A percentile compares a stretch with the other conserved stretches of the same genome.
Conservation (phyloP, 1,140 invertebrate genomes). For the Melanaphis sacchari region DNA sequence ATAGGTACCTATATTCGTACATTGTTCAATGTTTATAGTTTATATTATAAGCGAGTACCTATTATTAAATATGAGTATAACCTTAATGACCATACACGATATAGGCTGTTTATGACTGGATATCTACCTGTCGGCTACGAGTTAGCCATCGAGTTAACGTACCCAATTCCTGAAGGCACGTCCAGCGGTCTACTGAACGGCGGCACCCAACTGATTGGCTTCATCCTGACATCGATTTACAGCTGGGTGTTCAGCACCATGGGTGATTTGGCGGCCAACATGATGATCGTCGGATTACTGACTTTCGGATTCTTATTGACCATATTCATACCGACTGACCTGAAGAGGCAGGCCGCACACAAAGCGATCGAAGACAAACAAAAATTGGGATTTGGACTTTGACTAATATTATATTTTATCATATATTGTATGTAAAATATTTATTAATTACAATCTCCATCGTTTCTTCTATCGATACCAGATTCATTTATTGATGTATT, state of each 20-base stretch:
- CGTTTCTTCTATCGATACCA: not conserved
- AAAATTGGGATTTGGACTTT: not conserved
- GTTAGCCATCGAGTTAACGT: conserved; percentile 94
- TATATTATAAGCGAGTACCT: too few species aligned
- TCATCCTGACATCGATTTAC: conserved; percentile 76
- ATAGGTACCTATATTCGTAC: too few species aligned
- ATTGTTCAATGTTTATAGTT: too few species aligned
- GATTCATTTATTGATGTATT: not conserved
- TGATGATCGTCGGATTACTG: conserved; percentile 71
- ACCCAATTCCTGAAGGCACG: conserved; percentile 91
- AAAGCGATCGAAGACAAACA: conserved; percentile 39
- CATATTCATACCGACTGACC: conserved; percentile 74
- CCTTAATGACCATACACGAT: not conserved
- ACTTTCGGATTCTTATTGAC: conserved; percentile 75
- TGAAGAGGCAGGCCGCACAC: conserved; percentile 76
- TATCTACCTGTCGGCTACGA: conserved; percentile 95
- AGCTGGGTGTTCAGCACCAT: conserved; percentile 68
- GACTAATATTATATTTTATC: not conserved
- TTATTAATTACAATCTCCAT: not conserved
- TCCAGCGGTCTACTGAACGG: conserved; percentile 86
- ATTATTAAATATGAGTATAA: not conserved
- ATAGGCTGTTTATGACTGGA: conserved; percentile 95
- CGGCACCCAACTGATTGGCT: conserved; percentile 76
- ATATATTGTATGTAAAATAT: not conserved
- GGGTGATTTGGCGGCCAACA: conserved; percentile 74